phyloP scores from a whole-genome alignment of 1,140 invertebrate genomes.

The Druon quercuslanigerum region DNA sequence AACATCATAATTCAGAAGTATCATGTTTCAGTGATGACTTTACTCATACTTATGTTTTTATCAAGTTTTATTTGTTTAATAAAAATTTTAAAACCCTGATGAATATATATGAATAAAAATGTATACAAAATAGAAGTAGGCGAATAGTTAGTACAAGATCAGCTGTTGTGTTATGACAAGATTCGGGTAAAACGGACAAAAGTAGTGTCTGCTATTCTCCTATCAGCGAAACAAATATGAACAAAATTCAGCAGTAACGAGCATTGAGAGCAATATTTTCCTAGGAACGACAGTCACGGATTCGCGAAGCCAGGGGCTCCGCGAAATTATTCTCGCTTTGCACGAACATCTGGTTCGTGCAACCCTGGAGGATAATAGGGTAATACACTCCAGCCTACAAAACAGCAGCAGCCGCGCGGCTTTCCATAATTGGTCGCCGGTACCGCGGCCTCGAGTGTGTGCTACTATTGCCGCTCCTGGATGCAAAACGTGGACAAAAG shows the following conservation, averaged over 20 bases:
- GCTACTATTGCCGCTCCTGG: slow-evolving; percentile 4
- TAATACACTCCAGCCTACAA: slow-evolving; percentile 57
- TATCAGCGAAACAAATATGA: slow-evolving; percentile 44
- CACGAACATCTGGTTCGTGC: slow-evolving; percentile 55
- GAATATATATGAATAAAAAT: too few relatives aligned
- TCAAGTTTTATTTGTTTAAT: not conserved
- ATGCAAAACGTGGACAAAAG: not conserved
- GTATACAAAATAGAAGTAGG: too few relatives aligned
- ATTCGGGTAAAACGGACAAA: not conserved
- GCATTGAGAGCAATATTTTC: slow-evolving; percentile 41
- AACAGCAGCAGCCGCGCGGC: slow-evolving; percentile 54
- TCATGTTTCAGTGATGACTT: not conserved
- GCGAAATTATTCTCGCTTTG: slow-evolving; percentile 62
- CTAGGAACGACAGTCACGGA: slow-evolving; percentile 37
- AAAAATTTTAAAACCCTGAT: not conserved
- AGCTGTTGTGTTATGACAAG: not conserved
- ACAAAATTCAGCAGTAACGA: slow-evolving; percentile 50
- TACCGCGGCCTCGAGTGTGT: slow-evolving; percentile 41
- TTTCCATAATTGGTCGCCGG: slow-evolving; percentile 68
- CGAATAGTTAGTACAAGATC: too few relatives aligned
- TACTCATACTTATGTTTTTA: not conserved
- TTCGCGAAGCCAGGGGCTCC: slow-evolving; percentile 33
- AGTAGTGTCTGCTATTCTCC: not conserved
- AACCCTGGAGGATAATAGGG: slow-evolving; percentile 64
- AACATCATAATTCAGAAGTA: slow-evolving; percentile 10